phyloP scores from a whole-genome alignment of 1,140 invertebrate species.

The Diploscapter pachys region DNA sequence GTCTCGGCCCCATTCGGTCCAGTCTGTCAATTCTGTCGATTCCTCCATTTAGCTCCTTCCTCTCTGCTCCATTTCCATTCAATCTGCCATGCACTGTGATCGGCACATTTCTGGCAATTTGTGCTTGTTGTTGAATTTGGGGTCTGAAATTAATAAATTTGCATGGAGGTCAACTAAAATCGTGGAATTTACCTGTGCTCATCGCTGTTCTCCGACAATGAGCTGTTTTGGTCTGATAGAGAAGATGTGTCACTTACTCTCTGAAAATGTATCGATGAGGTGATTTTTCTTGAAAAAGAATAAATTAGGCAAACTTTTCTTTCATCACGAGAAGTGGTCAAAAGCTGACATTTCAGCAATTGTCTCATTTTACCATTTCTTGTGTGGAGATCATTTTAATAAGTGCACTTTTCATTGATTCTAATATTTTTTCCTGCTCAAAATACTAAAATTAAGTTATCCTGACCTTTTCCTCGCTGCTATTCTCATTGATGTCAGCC shows the following conservation, averaged over 20 bases:
- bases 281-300: neutral
- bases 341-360: neutral
- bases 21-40: too few species aligned
- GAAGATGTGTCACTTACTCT: conserved; percentile 11
- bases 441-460: neutral
- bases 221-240: conserved; percentile 11
- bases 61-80: too few species aligned
- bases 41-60: too few species aligned
- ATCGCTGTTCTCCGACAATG: neutral
- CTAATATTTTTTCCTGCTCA: conserved; percentile 7
- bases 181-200: conserved; percentile 7
- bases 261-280: neutral
- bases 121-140: too few species aligned
- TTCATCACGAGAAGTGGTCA: neutral
- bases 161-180: too few species aligned
- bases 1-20: too few species aligned
- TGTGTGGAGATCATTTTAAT: too few species aligned
- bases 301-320: neutral
- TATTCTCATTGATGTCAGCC: conserved; percentile 6
- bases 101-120: too few species aligned
- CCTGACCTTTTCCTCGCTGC: too few species aligned
- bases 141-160: too few species aligned
- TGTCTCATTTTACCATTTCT: neutral
- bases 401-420: too few species aligned
- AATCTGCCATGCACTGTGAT: too few species aligned